Evolutionary conservation across 2,797 vertebrate species (phyloP), one percentile per base, ranked within the genome.

Genomic region (Hozukius guyotensis): DNA sequence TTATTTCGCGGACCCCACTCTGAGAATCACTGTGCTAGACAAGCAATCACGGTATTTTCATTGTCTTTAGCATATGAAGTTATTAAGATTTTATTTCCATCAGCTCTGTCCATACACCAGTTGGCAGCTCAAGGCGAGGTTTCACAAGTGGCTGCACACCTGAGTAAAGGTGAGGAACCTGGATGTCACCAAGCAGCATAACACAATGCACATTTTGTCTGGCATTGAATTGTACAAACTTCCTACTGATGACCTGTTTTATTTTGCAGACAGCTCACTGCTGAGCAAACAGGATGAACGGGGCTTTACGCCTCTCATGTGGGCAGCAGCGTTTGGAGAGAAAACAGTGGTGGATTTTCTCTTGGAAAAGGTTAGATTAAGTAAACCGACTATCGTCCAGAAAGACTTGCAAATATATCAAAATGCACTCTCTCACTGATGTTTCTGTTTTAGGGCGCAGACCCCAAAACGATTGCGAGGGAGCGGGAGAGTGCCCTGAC

Each of bases 291-390:
- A 96, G 0, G 98, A 99, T 0, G 98, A 99, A 62, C 95, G 97
- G 2, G 98, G 98, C 46, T 99, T 99, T 82, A 99, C 98, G 0
- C 97, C 98, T 0, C 96, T 99, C 77, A 97, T 99, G 96, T 99
- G 98, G 99, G 98, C 99, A 0, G 96, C 98, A 0, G 98, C 97
- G 0, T 99, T 99, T 0, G 98, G 98, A 53, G 98, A 99, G 94
- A 99, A 97, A 5, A 96, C 97, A 60, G 93, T 96, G 0, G 97
- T 98, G 27, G 96, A 97, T 70, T 96, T 97, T 87, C 96, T 99
- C 78, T 92, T 99, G 27, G 96, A 98, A 11, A 96, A 96, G 97
- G 98, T 98, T 71, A 89, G 88, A n/a, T 5, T 53, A 80, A 75
- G 53, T 49, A 22, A 57, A 10, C 2, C n/a, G 0, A 55, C 24